Base-by-base conservation (phyloP, 2,113 vertebrate genomes). In the Oreamnos americanus region DNA sequence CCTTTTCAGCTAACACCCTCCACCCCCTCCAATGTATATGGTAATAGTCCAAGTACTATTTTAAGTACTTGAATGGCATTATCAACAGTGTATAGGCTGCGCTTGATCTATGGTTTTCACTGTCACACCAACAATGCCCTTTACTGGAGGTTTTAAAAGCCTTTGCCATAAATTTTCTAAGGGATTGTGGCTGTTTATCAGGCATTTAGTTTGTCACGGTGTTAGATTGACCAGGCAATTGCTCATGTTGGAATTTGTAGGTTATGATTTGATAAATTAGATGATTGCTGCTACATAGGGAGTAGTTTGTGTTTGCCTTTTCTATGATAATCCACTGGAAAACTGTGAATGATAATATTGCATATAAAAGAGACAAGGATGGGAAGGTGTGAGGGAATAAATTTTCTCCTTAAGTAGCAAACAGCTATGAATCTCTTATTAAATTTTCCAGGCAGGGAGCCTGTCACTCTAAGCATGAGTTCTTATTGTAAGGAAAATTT, bases 341-440 rank as follows among this genome's bases (percentile, higher is more conserved):
- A 96, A 96, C 62, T 64, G 83, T 97, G 90, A 96, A 91, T 96
- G 97, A 93, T 98, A 97, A 96, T 76, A 98, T 94, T 81, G 57
- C 91, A 94, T 93, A 94, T 93, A 97, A 98, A 97, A 97, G 47
- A 98, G 96, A 97, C 97, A 97, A 97, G 74, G 96, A 98, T 97
- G 91, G 96, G 97, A 97, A 96, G 57, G 86, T 94, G 57, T 91
- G 93, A 90, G 30, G 83, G 86, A 98, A 94, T 97, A 96, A 64
- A 96, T 97, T 96, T 97, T 96, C 89, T 95, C 93, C 90, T 51
- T 94, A 94, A 98, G 71, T 87, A 83, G 89, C 91, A 98, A 96
- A 89, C 30, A 89, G 39, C 81, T 91, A 91, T 96, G 96, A 97
- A 98, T 96, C 87, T 98, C 71, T 97, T 93, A 97, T 93, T 98